Conservation (phyloP, 2,797 vertebrate genomes). For the Lepilemur ruficaudatus region DNA sequence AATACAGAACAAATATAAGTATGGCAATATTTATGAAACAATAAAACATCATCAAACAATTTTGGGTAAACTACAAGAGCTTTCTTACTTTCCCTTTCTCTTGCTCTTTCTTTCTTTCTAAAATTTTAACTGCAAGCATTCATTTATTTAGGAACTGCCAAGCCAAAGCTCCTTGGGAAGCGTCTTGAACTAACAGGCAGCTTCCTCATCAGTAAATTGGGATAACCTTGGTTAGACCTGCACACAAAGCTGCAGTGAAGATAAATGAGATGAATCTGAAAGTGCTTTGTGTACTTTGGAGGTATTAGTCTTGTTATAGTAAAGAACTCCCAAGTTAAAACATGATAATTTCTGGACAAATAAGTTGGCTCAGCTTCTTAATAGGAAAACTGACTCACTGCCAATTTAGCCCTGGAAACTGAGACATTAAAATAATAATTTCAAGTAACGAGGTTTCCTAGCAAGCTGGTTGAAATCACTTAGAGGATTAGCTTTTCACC, state of each 20-base stretch:
- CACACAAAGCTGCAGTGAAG: background rate
- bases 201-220: background rate
- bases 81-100: background rate
- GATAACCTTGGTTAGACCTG: background rate
- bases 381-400: conserved; percentile 46
- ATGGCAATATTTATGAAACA: conserved; percentile 56
- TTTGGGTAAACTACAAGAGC: conserved; percentile 67
- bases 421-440: conserved; percentile 66
- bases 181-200: background rate
- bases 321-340: conserved; percentile 17
- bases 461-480: conserved; percentile 56
- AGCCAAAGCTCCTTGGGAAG: background rate
- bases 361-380: conserved; percentile 47
- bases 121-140: background rate
- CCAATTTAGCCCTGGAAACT: conserved; percentile 52
- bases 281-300: background rate
- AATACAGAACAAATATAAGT: background rate
- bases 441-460: conserved; percentile 41
- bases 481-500: conserved; percentile 57
- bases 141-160: background rate
- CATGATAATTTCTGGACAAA: conserved; percentile 65
- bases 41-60: conserved; percentile 62
- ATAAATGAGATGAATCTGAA: background rate
- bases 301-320: background rate
- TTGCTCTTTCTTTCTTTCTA: background rate